Base-by-base conservation (phyloP, 2,113 vertebrate species). In the Brachyhypopomus occidentalis region DNA sequence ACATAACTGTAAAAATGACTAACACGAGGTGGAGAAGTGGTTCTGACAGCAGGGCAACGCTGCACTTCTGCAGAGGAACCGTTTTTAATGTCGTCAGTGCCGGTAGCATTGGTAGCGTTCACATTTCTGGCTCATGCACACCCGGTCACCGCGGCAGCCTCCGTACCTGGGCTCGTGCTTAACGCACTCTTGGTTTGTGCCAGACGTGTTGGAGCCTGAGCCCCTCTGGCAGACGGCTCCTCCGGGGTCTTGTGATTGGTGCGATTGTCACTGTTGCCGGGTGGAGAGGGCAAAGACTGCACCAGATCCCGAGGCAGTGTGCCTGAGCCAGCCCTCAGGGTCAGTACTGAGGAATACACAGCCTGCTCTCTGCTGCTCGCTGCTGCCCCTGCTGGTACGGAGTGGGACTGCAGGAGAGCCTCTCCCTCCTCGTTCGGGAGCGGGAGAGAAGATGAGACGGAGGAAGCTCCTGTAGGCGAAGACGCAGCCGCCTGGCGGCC, bases 91-190 rank as follows among this genome's bases (percentile, higher is more conserved):
- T 3, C 17, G 27, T 34, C 66, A 36, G 16, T 20, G n/a, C 2
- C 6, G 22, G 9, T 1, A 60, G 55, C 2, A 20, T 34, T 45
- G 38, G 60, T 20, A 55, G 22, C 1, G 6, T 0, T 20, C 1
- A 4, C 1, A 30, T 20, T 27, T n/a, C 17, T 38, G 17, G 59
- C 55, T 77, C 45, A 1, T 20, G 69, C 8, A 75, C 55, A 19
- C 88, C 93, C 25, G 30, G 30, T 30, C 30, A n/a, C 55, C 9
- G 1, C 6, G 8, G 36, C 9, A 4, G 8, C 1, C 34, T 0
- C 1, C 9, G 87, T 94, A 98, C 97, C 97, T 94, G 95, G 89
- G 85, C 84, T 84, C 82, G 86, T 89, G 80, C 85, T 87, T 83
- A 84, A 87, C 86, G 84, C 81, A 92, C 87, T 83, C 87, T 77